These are phyloP conservation scores for Eretmochelys imbricata DNA, from an alignment of 2,113 vertebrate genomes.

Conservation along the genomic window DNA sequence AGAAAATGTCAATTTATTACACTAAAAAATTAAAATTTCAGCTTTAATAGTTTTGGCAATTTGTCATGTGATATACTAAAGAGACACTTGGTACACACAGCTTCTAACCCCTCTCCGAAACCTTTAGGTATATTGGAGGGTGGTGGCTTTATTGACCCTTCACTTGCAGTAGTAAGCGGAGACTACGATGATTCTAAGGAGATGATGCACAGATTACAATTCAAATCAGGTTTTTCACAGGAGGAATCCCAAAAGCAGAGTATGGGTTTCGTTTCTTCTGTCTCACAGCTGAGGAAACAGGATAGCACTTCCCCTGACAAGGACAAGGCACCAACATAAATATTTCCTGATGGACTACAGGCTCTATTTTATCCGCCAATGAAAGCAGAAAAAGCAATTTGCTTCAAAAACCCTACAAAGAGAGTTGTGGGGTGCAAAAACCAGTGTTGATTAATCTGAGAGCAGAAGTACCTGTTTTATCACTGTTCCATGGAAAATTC, in stretches of 20 bases:
- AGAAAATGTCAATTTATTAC: neutral
- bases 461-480: conserved; percentile 47
- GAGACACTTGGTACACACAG: neutral
- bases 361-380: accelerated
- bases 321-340: neutral
- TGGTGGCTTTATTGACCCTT: neutral
- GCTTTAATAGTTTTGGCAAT: neutral
- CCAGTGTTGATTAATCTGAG: neutral
- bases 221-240: neutral
- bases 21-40: neutral
- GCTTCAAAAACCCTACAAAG: neutral
- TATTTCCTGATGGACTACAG: accelerated
- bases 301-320: neutral
- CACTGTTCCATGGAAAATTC: conserved; percentile 51
- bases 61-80: neutral
- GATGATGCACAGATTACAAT: neutral
- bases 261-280: neutral
- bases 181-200: neutral
- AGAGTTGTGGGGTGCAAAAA: neutral
- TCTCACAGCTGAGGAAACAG: neutral
- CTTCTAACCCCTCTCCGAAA: neutral
- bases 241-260: neutral
- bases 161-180: neutral
- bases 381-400: neutral
- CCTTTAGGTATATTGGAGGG: neutral